Evolutionary conservation across 37 sponge, comb jelly and placozoan species (phyloP), one percentile per base, ranked within the genome.

Genomic region (Dysidea cf. avara): DNA sequence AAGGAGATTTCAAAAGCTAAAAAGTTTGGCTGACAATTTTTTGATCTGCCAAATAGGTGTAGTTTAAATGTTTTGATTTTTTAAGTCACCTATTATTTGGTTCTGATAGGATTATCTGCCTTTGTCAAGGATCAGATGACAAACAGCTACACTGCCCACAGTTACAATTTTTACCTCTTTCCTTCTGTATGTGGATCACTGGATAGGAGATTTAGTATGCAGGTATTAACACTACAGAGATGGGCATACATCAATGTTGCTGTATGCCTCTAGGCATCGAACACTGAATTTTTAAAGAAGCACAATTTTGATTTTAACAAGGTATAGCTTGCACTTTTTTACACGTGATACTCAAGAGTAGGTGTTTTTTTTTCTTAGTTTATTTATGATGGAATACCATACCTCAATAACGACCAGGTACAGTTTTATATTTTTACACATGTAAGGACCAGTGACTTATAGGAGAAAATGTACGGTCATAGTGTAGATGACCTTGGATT

Each of bases 281-380:
- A 72, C 59, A 58, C 66, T 16, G 83, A 81, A 31, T 90, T 85
- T 39, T 66, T 90, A 20, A 68, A 70, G 28, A 39, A 68, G 20
- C 68, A 90, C 59, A 66, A 71, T 47, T 90, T 85, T 66, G 71
- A 90, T 48, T 90, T 85, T 61, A 72, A 78, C 64, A 85, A 81
- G 57, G 85, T 78, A 51, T n/a, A 25, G 17, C 22, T 6, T 72
- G 35, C 32, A 20, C n/a, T n/a, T 37, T 32, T 26, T 17, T 72
- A 12, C 48, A 24, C 62, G 16, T 2, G 35, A 24, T 22, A 62
- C 18, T 0, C 18, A 24, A 12, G 13, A 33, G 22, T 58, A 7
- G 1, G 9, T 0, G 14, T 58, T 3, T 1, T 48, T n/a, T 7
- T 5, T 3, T 2, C 49, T 4, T 26, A 85, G 83, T 25, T 81